phyloP scores from a whole-genome alignment of 2,797 vertebrate genomes.

The Limosa lapponica region DNA sequence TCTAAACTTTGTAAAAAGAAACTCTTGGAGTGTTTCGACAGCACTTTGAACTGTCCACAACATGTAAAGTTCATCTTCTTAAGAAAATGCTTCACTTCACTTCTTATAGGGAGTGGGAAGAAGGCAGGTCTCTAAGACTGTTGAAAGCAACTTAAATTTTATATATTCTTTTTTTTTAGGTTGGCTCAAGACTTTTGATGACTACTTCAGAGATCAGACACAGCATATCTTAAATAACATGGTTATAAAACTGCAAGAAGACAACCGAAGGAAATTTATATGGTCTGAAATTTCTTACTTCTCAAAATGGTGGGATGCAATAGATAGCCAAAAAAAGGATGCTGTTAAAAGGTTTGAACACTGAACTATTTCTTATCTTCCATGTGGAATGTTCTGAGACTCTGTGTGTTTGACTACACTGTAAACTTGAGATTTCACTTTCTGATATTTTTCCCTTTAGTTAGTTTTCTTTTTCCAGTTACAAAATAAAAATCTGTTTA shows the following conservation, averaged over 20 bases:
- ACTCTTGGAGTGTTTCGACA: neutral
- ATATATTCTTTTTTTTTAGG: conserved; percentile 77
- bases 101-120: neutral
- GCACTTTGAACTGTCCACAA: neutral
- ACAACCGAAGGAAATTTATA: conserved; percentile 87
- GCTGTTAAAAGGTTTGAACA: conserved; percentile 87
- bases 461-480: neutral
- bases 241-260: conserved; percentile 88
- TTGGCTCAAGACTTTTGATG: conserved; percentile 95
- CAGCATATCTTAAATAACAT: conserved; percentile 93
- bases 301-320: conserved; percentile 90
- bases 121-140: neutral
- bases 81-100: neutral
- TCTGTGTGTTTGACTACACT: neutral
- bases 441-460: neutral
- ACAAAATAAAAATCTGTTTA: neutral
- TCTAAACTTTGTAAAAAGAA: neutral
- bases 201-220: conserved; percentile 92
- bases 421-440: neutral
- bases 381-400: neutral
- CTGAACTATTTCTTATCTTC: neutral
- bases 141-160: neutral
- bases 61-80: neutral
- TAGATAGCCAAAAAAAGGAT: conserved; percentile 87
- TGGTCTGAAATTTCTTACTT: conserved; percentile 95